Evolutionary conservation across 2,888 invertebrate genomes (phyloP).

Genomic region (Limnephilus rhombicus): DNA sequence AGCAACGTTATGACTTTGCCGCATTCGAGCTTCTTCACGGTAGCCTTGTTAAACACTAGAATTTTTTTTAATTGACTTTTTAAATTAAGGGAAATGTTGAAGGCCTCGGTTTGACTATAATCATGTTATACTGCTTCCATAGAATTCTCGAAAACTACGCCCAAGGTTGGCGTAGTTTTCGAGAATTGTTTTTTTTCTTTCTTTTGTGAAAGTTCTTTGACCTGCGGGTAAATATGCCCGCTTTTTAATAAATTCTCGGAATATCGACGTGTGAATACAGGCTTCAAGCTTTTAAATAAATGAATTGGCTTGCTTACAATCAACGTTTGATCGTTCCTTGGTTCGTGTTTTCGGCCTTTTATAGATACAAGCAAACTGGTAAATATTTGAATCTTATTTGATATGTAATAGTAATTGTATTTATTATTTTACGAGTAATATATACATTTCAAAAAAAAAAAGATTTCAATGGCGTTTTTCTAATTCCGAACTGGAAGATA

Average conservation of each 20-base stretch:
- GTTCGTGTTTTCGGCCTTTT: not conserved
- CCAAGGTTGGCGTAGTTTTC: conserved; percentile 29
- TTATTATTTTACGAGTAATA: not conserved
- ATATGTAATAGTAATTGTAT: not conserved
- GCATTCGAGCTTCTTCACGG: not conserved
- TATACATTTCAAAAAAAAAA: too few relatives aligned
- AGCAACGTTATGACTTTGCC: not conserved
- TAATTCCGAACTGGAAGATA: not conserved
- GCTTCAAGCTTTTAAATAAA: conserved; percentile 22
- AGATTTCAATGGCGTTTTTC: not conserved
- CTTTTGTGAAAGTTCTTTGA: conserved; percentile 26
- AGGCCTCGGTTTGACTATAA: conserved; percentile 15
- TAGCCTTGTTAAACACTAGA: not conserved
- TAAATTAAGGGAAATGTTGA: conserved; percentile 21
- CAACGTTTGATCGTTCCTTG: not conserved
- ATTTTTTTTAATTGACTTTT: not conserved
- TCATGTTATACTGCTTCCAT: not conserved
- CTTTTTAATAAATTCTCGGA: conserved; percentile 15
- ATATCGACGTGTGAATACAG: conserved; percentile 12
- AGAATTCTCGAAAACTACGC: not conserved
- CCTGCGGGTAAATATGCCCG: not conserved
- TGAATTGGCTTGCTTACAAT: not conserved
- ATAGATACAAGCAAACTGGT: not conserved
- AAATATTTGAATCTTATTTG: not conserved
- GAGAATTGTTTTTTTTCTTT: too few relatives aligned